Evolutionary conservation across 2,888 invertebrate genomes (phyloP).

Genomic region (Synanthedon andrenaeformis): DNA sequence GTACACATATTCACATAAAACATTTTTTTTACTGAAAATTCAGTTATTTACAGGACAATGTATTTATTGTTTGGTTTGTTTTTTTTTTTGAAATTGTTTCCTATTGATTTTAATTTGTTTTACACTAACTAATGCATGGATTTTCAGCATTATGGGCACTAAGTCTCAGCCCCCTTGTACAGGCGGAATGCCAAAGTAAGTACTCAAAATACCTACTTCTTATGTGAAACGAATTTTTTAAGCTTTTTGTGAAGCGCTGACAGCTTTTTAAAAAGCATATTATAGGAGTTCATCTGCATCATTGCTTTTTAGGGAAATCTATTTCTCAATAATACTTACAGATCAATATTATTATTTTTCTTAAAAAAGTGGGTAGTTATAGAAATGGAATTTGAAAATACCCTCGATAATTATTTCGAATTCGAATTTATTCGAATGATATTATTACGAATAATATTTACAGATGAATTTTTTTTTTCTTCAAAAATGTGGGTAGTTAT

Average conservation of each 20-base stretch:
- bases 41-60: conserved; percentile 60
- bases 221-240: background rate
- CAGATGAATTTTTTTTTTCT: too few relatives aligned
- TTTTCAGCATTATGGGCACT: conserved; percentile 70
- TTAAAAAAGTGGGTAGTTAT: too few relatives aligned
- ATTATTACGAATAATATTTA: too few relatives aligned
- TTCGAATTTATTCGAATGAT: too few relatives aligned
- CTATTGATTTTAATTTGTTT: conserved; percentile 32
- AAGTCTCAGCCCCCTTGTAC: conserved; percentile 62
- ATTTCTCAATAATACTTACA: too few relatives aligned
- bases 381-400: too few relatives aligned
- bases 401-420: too few relatives aligned
- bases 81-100: conserved; percentile 5
- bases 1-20: background rate
- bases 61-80: too few relatives aligned
- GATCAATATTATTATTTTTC: too few relatives aligned
- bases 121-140: conserved; percentile 65
- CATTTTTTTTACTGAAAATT: conserved; percentile 11
- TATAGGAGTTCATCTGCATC: too few relatives aligned
- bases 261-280: background rate
- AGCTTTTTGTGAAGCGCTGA: background rate
- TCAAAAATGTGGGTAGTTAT: too few relatives aligned
- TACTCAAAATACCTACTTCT: conserved; percentile 21
- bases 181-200: conserved; percentile 70
- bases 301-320: too few relatives aligned